phyloP scores from a whole-genome alignment of 2,888 invertebrate species.

The Therioaphis trifolii region DNA sequence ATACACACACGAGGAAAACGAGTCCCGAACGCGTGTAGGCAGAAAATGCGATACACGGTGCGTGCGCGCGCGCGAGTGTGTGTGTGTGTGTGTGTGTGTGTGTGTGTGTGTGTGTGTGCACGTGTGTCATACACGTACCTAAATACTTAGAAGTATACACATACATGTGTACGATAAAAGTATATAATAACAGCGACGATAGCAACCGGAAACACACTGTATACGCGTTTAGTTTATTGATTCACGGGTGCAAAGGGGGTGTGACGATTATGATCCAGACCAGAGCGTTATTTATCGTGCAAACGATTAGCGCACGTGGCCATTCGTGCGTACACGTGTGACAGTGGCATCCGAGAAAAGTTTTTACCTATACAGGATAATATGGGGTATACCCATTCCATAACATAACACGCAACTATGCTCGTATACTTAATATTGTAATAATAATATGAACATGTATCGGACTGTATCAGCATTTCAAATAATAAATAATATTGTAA shows the following conservation, averaged over 20 bases:
- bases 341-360: background rate
- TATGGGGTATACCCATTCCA: no score
- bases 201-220: background rate
- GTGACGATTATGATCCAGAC: background rate
- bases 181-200: background rate
- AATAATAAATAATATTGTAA: background rate
- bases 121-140: background rate
- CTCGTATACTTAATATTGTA: no score
- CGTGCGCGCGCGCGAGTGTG: background rate
- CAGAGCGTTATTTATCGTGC: background rate
- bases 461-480: background rate
- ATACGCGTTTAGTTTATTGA: background rate
- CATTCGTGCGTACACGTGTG: background rate
- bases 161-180: background rate
- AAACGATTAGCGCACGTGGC: background rate
- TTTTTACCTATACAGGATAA: no score
- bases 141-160: background rate
- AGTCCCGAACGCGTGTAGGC: no score
- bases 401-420: no score
- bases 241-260: conserved; percentile 6
- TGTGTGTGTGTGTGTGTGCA: background rate
- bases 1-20: no score
- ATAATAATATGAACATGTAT: no score
- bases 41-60: background rate
- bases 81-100: no score